Base-by-base conservation (phyloP, 2,113 vertebrate species). In the Oplegnathus fasciatus region DNA sequence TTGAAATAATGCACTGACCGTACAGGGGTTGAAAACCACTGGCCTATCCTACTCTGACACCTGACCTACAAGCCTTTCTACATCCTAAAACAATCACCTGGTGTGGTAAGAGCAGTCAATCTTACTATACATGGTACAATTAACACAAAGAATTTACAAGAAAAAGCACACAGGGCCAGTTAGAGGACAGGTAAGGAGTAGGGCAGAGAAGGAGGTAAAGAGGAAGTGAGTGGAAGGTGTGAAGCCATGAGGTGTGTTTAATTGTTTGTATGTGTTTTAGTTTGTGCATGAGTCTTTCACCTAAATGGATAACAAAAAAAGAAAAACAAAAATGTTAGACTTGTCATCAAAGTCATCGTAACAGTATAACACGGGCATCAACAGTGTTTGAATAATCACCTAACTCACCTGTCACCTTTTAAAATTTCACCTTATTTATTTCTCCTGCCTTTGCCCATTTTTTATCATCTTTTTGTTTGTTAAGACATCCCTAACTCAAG, bases 221-320 rank as follows among this genome's bases (percentile, higher is more conserved):
- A 82, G 74, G 48, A 86, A 72, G 28, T 44, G 34, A 62, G 10
- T 6, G 30, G 46, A 54, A 50, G 42, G n/a, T 75, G 62, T 85
- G 30, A 68, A 60, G 52, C 42, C 22, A 15, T 77, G 68, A 75
- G 44, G 48, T 83, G 78, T 89, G 84, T 88, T 74, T 83, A 3
- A 10, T 32, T 82, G 80, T 82, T 13, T 73, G 58, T n/a, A 18
- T 74, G 40, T 81, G 48, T 80, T n/a, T 75, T 70, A 61, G 50
- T 81, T 28, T 81, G 78, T 75, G 82, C 83, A 1, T 83, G 90
- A 68, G 85, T 91, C 79, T 93, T 94, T 96, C 94, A 96, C 96
- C 96, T 96, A 90, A 83, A 86, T 86, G 85, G 92, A 94, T 83
- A 91, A 93, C 71, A 93, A 91, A 92, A 88, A 83, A 69, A 88